Conservation (phyloP, 2,797 vertebrate species). For the Lutjanus campechanus region DNA sequence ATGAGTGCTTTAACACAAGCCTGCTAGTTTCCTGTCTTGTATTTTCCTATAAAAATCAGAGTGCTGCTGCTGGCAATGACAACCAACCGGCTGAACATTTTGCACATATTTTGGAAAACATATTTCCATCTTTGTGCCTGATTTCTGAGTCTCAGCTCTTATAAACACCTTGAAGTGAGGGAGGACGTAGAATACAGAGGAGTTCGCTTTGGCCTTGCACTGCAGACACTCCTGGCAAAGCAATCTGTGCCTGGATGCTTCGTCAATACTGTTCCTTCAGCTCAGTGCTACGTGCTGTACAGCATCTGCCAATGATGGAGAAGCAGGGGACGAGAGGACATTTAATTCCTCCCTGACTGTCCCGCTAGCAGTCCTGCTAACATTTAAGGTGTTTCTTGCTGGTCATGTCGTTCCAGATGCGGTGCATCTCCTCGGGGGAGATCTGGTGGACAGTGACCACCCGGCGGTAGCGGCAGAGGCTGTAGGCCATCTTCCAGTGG, state of each 20-base stretch:
- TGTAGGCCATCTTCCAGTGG: constrained; percentile 99
- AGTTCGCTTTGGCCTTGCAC: constrained; percentile 53
- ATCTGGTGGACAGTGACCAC: constrained; percentile 99
- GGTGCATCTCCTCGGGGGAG: constrained; percentile 99
- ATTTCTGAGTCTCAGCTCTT: constrained; percentile 33
- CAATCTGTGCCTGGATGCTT: constrained; percentile 13
- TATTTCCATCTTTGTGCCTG: constrained; percentile 34
- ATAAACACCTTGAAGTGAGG: constrained; percentile 32
- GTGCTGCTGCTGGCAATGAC: constrained; percentile 38
- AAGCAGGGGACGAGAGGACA: constrained; percentile 7
- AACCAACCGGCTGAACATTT: constrained; percentile 31
- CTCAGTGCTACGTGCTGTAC: constrained; percentile 34
- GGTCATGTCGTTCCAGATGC: constrained; percentile 99
- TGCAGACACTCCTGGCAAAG: constrained; percentile 43
- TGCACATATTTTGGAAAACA: constrained; percentile 23
- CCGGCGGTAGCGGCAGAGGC: constrained; percentile 95
- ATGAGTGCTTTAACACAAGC: constrained; percentile 32
- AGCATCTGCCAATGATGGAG: constrained; percentile 25
- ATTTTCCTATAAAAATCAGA: constrained; percentile 38
- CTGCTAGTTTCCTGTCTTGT: constrained; percentile 14
- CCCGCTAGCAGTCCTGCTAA: constrained; percentile 77
- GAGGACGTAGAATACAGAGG: constrained; percentile 23
- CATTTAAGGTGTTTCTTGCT: constrained; percentile 99
- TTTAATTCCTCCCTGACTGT: background rate
- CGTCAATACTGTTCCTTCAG: constrained; percentile 22